Percentiles rank a stretch among this genome's conserved stretches.
Conservation (phyloP, 2,888 invertebrate species). For the Cabera pusaria region DNA sequence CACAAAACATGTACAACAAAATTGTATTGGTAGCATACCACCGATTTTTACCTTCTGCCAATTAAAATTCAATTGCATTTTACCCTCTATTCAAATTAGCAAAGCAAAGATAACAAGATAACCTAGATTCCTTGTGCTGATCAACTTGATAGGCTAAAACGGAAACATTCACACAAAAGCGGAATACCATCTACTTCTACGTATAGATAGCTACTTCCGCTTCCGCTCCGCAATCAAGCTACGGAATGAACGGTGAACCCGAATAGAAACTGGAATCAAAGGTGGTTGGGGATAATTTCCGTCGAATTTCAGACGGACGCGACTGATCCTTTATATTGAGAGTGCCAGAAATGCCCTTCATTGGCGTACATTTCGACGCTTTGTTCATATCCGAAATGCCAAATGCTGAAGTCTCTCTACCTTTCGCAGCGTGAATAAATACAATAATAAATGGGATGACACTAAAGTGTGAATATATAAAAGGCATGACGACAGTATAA, state of each 20-base stretch:
- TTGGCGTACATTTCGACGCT: slow-evolving; percentile 4
- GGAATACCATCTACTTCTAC: slow-evolving; percentile 4
- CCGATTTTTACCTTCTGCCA: too few relatives aligned
- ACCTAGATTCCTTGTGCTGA: slow-evolving; percentile 14
- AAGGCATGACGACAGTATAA: too few relatives aligned
- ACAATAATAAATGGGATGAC: too few relatives aligned
- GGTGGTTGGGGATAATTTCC: slow-evolving; percentile 4
- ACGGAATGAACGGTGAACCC: slow-evolving; percentile 11
- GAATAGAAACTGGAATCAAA: slow-evolving; percentile 13
- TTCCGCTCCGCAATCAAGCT: slow-evolving; percentile 15
- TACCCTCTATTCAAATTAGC: too few relatives aligned
- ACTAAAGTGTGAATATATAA: too few relatives aligned
- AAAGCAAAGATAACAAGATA: slow-evolving; percentile 11
- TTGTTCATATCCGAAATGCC: too few relatives aligned
- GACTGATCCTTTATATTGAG: slow-evolving; percentile 5
- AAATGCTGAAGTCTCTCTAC: too few relatives aligned
- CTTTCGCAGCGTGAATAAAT: too few relatives aligned
- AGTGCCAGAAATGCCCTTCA: slow-evolving; percentile 16
- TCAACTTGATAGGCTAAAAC: slow-evolving; percentile 22
- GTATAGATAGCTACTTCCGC: background rate
- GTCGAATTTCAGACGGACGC: background rate
- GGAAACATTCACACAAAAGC: slow-evolving; percentile 15
- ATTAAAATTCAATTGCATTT: too few relatives aligned
- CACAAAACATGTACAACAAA: too few relatives aligned
- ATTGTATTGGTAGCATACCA: too few relatives aligned